Conservation (phyloP, 2,797 vertebrate species). For the Alectoris magna region DNA sequence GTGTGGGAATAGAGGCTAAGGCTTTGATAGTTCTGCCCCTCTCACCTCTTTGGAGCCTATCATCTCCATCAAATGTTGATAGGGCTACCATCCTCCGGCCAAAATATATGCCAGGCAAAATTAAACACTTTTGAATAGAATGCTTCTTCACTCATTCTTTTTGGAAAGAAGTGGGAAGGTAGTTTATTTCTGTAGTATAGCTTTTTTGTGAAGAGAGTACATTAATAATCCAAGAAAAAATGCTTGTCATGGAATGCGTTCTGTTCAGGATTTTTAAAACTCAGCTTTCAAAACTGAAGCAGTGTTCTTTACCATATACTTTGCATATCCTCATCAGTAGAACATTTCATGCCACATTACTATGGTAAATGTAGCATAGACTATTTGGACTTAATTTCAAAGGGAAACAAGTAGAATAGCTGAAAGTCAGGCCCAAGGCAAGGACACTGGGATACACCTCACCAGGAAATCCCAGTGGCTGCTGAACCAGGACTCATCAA, state of each 20-base stretch:
- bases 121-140: background rate
- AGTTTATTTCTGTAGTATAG: background rate
- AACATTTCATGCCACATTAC: background rate
- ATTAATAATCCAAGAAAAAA: background rate
- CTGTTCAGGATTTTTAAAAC: background rate
- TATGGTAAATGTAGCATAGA: background rate
- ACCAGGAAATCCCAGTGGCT: background rate
- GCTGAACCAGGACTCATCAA: background rate
- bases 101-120: background rate
- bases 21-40: background rate
- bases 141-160: background rate
- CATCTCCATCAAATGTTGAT: background rate
- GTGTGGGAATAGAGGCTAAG: background rate
- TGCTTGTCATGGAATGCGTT: background rate
- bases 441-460: background rate
- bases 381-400: background rate
- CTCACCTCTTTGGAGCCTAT: background rate
- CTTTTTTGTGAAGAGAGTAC: background rate
- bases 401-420: background rate
- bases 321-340: background rate
- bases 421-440: background rate
- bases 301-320: background rate
- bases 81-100: background rate
- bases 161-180: background rate
- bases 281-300: background rate